These are phyloP conservation scores for Calliphora vicina DNA, from an alignment of 1,140 invertebrate genomes.

Conservation along the genomic window DNA sequence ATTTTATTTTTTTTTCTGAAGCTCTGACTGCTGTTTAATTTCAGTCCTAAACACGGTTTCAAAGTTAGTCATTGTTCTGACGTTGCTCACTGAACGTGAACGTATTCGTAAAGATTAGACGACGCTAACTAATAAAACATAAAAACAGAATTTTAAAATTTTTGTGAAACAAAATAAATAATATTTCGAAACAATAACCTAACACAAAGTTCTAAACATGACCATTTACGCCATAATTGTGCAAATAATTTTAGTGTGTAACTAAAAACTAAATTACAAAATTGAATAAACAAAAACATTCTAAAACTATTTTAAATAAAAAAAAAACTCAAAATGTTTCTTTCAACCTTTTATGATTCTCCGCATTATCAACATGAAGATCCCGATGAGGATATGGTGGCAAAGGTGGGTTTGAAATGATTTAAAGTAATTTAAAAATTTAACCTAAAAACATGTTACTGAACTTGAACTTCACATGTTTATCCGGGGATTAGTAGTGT, in stretches of 20 bases:
- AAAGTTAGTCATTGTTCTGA: constrained; percentile 32
- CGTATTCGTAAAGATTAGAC: constrained; percentile 23
- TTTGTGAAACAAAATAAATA: not conserved
- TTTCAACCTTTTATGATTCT: not conserved
- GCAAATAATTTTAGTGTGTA: constrained; percentile 38
- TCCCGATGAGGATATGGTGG: not conserved
- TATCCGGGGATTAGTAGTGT: not conserved
- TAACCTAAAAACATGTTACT: not conserved
- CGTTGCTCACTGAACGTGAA: constrained; percentile 27
- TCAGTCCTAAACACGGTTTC: not conserved
- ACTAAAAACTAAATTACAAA: constrained; percentile 22
- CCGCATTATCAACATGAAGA: not conserved
- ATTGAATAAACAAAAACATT: not conserved
- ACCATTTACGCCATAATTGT: constrained; percentile 40
- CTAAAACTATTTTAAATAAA: not conserved
- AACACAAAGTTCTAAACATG: constrained; percentile 30
- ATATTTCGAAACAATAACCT: not conserved
- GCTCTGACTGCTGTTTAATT: not conserved
- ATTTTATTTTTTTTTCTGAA: not conserved
- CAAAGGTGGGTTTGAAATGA: not conserved
- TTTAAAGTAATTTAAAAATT: not conserved
- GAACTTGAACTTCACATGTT: constrained; percentile 4
- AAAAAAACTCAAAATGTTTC: not conserved
- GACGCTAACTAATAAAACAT: not conserved
- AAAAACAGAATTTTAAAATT: not conserved